A percentile compares a stretch with the other conserved stretches of the same genome.
Evolutionary conservation across 2,888 invertebrate species (phyloP).

Genomic region (Parasteatoda lunata): DNA sequence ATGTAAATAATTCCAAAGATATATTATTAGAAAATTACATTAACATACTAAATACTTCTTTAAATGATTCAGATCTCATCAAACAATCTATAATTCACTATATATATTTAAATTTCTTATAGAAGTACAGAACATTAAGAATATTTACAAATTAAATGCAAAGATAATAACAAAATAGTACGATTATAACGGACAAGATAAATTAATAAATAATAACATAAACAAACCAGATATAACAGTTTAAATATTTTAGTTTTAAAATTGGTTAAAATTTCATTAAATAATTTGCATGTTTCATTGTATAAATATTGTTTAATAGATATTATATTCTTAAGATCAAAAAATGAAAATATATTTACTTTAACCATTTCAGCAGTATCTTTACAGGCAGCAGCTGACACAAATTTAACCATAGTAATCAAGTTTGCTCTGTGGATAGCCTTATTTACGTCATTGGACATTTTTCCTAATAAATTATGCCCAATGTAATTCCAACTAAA

Average conservation of each 20-base stretch:
- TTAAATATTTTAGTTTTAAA: not conserved
- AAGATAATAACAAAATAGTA: too few species aligned
- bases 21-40: too few species aligned
- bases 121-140: too few species aligned
- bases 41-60: too few species aligned
- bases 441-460: conserved; percentile 12
- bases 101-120: too few species aligned
- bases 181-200: too few species aligned
- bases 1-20: too few species aligned
- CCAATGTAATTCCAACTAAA: conserved; percentile 31
- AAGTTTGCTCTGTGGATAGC: conserved; percentile 24
- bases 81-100: too few species aligned
- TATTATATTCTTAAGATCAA: not conserved
- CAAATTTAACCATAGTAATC: conserved; percentile 53
- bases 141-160: too few species aligned
- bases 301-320: not conserved
- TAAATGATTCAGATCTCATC: too few species aligned
- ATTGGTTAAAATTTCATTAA: not conserved
- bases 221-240: not conserved
- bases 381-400: conserved; percentile 47
- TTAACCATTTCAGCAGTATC: conserved; percentile 43
- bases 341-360: conserved; percentile 10
- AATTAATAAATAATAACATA: too few species aligned
- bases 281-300: not conserved
- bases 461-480: conserved; percentile 30